phyloP scores from a whole-genome alignment of 2,888 invertebrate genomes.

The Lacanobia oleracea region DNA sequence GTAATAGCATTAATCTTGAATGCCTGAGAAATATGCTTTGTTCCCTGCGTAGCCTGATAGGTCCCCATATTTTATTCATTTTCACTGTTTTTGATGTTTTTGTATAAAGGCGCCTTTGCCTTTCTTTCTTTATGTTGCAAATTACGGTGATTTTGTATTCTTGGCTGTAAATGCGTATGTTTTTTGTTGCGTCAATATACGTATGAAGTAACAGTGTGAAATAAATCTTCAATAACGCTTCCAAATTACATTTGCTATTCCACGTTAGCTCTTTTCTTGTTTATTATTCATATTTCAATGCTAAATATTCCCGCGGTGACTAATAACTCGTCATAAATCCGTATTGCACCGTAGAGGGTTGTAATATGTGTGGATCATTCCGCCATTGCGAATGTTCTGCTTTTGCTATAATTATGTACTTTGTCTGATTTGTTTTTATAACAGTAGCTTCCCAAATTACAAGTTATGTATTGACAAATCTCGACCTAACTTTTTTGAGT shows the following conservation, averaged over 20 bases:
- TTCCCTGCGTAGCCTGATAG: constrained; percentile 59
- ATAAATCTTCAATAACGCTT: constrained; percentile 68
- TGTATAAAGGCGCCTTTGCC: constrained; percentile 49
- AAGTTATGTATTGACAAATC: background rate
- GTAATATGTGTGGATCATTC: constrained; percentile 85
- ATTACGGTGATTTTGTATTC: constrained; percentile 59
- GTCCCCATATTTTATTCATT: constrained; percentile 62
- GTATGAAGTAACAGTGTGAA: constrained; percentile 52
- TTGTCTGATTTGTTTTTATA: constrained; percentile 62
- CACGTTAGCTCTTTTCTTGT: constrained; percentile 83
- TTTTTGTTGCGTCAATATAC: constrained; percentile 53
- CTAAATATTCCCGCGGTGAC: constrained; percentile 86
- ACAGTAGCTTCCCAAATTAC: constrained; percentile 4
- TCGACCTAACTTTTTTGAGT: background rate
- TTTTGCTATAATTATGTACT: constrained; percentile 68
- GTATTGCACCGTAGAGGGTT: constrained; percentile 86
- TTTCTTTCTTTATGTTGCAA: constrained; percentile 63
- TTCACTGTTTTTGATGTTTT: constrained; percentile 58
- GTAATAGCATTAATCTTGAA: constrained; percentile 59
- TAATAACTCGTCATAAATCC: constrained; percentile 88
- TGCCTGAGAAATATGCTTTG: constrained; percentile 61
- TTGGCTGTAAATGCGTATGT: constrained; percentile 52
- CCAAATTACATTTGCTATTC: constrained; percentile 76
- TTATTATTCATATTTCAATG: constrained; percentile 87
- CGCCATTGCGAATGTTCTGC: constrained; percentile 77